phyloP scores from a whole-genome alignment of 1,140 invertebrate genomes.

The Pseudoatta argentina region DNA sequence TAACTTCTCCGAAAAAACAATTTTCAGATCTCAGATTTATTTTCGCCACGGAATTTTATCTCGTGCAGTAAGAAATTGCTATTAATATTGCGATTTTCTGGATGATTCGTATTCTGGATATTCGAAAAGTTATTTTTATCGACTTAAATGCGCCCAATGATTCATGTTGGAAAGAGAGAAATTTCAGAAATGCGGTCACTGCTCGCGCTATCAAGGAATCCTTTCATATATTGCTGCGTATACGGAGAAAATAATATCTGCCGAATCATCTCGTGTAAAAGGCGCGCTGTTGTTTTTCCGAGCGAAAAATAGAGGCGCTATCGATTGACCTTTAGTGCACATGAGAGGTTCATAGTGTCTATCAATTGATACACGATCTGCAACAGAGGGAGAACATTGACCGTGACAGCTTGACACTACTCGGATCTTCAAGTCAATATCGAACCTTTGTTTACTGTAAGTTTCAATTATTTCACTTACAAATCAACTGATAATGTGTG shows the following conservation, averaged over 20 bases:
- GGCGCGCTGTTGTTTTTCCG: slow-evolving; percentile 28
- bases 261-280: slow-evolving; percentile 42
- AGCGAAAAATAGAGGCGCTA: slow-evolving; percentile 51
- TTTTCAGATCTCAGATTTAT: background rate
- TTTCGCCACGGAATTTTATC: background rate
- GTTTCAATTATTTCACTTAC: background rate
- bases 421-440: background rate
- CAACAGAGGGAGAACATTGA: slow-evolving; percentile 46
- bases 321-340: slow-evolving; percentile 50
- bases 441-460: background rate
- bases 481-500: background rate
- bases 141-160: background rate
- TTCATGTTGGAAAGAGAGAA: background rate
- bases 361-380: slow-evolving; percentile 27
- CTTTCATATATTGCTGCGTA: slow-evolving; percentile 20
- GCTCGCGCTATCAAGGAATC: slow-evolving; percentile 5
- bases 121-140: background rate
- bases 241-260: slow-evolving; percentile 33
- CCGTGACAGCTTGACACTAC: slow-evolving; percentile 30
- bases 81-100: background rate
- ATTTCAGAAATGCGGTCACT: slow-evolving; percentile 11
- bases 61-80: background rate
- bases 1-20: background rate
- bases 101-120: background rate
- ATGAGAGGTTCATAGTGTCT: slow-evolving; percentile 23